phyloP scores from a whole-genome alignment of 2,888 invertebrate genomes.

The Helleia helle region DNA sequence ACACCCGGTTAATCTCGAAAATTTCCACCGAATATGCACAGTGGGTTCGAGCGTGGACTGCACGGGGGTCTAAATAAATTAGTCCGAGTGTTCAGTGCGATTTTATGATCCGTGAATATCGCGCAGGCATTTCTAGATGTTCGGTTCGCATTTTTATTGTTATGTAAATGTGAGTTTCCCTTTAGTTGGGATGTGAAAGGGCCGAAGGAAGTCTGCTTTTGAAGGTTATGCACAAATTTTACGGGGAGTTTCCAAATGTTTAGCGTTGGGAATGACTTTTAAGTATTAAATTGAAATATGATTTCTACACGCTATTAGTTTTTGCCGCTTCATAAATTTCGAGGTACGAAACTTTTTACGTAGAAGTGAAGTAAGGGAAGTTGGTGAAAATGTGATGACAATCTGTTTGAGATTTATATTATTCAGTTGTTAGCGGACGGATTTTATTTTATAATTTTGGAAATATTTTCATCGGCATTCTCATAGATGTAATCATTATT shows the following conservation, averaged over 20 bases:
- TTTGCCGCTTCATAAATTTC: constrained; percentile 25
- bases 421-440: no score
- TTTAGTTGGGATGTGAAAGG: constrained; percentile 73
- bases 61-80: constrained; percentile 53
- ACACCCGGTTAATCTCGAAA: constrained; percentile 32
- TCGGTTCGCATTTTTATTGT: constrained; percentile 73
- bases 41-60: constrained; percentile 29
- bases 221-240: constrained; percentile 66
- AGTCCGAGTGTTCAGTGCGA: constrained; percentile 53
- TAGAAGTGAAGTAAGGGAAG: no score
- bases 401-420: no score
- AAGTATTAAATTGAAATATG: constrained; percentile 53
- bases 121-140: constrained; percentile 71
- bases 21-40: constrained; percentile 31
- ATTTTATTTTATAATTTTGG: no score
- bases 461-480: no score
- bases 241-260: constrained; percentile 45
- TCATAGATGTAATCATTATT: no score
- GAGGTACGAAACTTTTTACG: no score
- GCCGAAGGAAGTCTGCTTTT: constrained; percentile 72
- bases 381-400: no score
- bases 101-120: constrained; percentile 74
- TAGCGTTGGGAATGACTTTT: constrained; percentile 44
- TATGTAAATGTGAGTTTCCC: constrained; percentile 72
- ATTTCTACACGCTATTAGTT: constrained; percentile 45